These are phyloP conservation scores for Notiomystis cincta DNA, from an alignment of 2,113 vertebrate genomes.

Conservation along the genomic window DNA sequence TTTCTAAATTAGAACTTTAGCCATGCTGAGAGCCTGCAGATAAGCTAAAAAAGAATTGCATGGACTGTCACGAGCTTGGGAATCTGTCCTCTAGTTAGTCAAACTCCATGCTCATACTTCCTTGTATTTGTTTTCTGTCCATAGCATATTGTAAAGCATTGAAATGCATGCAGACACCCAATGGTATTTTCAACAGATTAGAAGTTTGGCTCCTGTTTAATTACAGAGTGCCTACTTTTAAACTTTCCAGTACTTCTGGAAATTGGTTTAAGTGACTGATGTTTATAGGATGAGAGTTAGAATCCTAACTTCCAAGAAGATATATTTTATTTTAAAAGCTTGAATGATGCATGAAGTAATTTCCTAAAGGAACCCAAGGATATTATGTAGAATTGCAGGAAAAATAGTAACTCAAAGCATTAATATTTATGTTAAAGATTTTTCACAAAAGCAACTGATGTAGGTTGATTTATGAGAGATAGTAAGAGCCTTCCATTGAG, in stretches of 20 bases:
- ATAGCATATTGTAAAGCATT: background rate
- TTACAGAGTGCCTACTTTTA: background rate
- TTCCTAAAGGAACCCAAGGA: slow-evolving; percentile 8
- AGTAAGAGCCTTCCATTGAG: background rate
- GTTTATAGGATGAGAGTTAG: background rate
- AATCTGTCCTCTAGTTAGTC: background rate
- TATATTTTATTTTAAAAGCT: background rate
- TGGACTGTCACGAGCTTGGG: background rate
- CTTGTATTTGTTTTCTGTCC: background rate
- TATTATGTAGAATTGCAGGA: background rate
- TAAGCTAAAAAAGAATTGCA: background rate
- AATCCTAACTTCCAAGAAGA: background rate
- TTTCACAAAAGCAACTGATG: slow-evolving; percentile 10
- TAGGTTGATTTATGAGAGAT: slow-evolving; percentile 31
- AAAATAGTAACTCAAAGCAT: slow-evolving; percentile 7
- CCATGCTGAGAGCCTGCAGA: background rate
- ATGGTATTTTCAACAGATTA: background rate
- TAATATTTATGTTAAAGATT: slow-evolving; percentile 50
- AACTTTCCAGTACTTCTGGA: background rate
- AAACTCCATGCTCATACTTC: background rate
- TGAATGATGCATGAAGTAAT: slow-evolving; percentile 25
- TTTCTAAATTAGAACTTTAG: slow-evolving; percentile 6
- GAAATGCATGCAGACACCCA: background rate
- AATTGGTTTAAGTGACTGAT: background rate
- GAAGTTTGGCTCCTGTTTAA: background rate